Evolutionary conservation across 2,797 vertebrate genomes (phyloP).

Genomic region (Acanthurus leucopareius): DNA sequence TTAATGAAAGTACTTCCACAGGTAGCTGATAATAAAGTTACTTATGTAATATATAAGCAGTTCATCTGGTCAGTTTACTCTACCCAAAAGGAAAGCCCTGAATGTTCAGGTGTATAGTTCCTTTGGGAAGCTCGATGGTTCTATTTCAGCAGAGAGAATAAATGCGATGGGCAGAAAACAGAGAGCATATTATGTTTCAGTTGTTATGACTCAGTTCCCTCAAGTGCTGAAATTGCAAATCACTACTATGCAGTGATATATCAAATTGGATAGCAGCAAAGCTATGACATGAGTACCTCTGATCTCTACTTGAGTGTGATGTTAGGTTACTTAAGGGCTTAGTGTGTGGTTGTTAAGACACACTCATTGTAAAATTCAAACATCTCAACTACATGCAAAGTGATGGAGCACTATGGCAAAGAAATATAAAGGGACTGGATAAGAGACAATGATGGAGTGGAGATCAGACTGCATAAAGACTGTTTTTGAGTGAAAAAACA

Average conservation of each 20-base stretch:
- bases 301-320: constrained; percentile 31
- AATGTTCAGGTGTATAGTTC: constrained; percentile 41
- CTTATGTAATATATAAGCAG: constrained; percentile 53
- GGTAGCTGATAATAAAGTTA: constrained; percentile 40
- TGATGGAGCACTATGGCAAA: constrained; percentile 17
- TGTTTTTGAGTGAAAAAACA: constrained; percentile 13
- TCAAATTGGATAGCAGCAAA: constrained; percentile 39
- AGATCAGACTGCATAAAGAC: constrained; percentile 22
- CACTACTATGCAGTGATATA: constrained; percentile 20
- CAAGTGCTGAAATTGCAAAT: constrained; percentile 64
- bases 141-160: constrained; percentile 55
- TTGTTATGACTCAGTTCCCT: constrained; percentile 67
- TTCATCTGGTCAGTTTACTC: constrained; percentile 48
- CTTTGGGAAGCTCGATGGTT: constrained; percentile 36
- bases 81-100: constrained; percentile 36
- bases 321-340: constrained; percentile 39
- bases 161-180: constrained; percentile 63
- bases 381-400: constrained; percentile 22
- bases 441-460: neutral
- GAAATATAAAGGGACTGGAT: neutral
- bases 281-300: constrained; percentile 50
- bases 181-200: constrained; percentile 59
- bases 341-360: constrained; percentile 31
- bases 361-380: neutral
- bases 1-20: constrained; percentile 44